Base-by-base conservation (phyloP, 2,888 invertebrate genomes). In the Thalpophila matura region DNA sequence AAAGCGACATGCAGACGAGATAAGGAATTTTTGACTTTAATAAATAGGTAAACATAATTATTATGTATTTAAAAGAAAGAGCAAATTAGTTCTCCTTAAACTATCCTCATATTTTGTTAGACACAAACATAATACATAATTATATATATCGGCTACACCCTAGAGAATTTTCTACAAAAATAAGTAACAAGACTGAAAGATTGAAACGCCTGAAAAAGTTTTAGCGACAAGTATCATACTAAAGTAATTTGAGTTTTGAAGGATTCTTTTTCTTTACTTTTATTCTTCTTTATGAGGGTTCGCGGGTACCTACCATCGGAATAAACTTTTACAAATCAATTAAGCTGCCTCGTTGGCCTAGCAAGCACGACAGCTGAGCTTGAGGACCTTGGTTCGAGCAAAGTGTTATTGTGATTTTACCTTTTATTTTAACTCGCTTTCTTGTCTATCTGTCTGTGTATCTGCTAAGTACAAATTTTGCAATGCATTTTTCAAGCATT, bases 221-320 rank as follows among this genome's bases (percentile, higher is more conserved):
- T 45, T 43, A 22, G 22, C 31, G 61, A 55, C 26, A 56, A 68
- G 43, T 40, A 55, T 51, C 50, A 27, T 27, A 55, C 12, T 40
- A 61, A 45, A 60, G 31, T 37, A 37, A 51, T 33, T 61, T 51
- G 33, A 18, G 38, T 14, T 51, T 50, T 51, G 26, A 47, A 40
- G 33, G 14, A 14, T 12, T 68, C 7, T 35, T 45, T 27, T 38
- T 18, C 10, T n/a, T 50, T 29, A 55, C 45, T 22, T 35, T 31
- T 53, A 37, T 29, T 38, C 37, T 37, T n/a, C 1, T 10, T 47
- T 47, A 26, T 14, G 18, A 38, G 29, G 42, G 14, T 37, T 49
- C 33, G 20, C 9, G 16, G 16, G 33, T 22, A 26, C 7, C 7
- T 26, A 27, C 7, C 29, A 60, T 50, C 27, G 27, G 22, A 29